Conservation (phyloP, 2,888 invertebrate species). For the Phengaris alcon region DNA sequence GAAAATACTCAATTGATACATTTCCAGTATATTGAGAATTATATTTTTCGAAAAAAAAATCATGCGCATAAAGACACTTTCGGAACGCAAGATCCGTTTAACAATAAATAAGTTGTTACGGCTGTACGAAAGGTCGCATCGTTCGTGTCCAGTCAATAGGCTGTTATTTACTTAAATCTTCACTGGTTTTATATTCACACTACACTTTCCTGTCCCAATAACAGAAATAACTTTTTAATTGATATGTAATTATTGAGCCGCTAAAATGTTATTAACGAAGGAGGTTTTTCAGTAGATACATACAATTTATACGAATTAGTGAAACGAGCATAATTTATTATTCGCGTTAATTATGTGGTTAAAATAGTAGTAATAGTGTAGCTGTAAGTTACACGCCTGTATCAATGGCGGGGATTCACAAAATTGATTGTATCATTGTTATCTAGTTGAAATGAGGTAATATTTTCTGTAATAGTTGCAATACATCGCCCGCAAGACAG, state of each 20-base stretch:
- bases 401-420: not conserved
- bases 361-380: not conserved
- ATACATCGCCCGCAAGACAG: slow-evolving; percentile 69
- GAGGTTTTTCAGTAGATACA: not conserved
- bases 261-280: not conserved
- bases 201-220: not conserved
- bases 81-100: not conserved
- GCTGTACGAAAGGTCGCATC: not conserved
- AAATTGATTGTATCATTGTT: slow-evolving; percentile 17
- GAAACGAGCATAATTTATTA: not conserved
- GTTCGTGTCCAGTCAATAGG: slow-evolving; percentile 5
- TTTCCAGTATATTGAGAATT: too few species aligned
- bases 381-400: not conserved
- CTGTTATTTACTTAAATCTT: not conserved
- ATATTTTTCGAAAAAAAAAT: too few species aligned
- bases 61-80: not conserved
- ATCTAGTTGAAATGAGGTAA: slow-evolving; percentile 16
- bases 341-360: not conserved
- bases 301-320: not conserved
- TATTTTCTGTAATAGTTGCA: slow-evolving; percentile 18
- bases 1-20: too few species aligned
- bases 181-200: not conserved
- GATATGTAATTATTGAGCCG: not conserved
- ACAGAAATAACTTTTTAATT: not conserved
- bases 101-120: slow-evolving; percentile 1